phyloP scores from a whole-genome alignment of 2,113 vertebrate genomes.

The Pao palembangensis region DNA sequence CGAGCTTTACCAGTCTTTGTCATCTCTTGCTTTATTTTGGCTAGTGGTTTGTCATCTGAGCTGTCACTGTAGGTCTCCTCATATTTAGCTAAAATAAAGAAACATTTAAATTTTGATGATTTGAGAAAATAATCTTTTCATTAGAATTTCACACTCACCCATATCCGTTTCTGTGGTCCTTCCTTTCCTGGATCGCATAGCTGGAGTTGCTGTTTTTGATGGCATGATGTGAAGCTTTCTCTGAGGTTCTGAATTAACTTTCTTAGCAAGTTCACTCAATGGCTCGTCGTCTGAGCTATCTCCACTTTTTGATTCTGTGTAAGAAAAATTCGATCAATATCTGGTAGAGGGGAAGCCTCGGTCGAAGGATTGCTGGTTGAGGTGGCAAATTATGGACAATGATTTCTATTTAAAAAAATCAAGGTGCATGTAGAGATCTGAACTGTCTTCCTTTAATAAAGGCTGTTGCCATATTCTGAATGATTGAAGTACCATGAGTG shows the following conservation, averaged over 20 bases:
- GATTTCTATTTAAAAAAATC: no score
- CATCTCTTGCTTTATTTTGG: conserved; percentile 6
- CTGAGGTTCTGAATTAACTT: not conserved
- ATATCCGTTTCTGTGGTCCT: conserved; percentile 34
- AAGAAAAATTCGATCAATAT: not conserved
- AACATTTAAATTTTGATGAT: not conserved
- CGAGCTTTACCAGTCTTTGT: not conserved
- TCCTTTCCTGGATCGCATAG: conserved; percentile 21
- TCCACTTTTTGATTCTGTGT: conserved; percentile 7
- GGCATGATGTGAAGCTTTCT: not conserved
- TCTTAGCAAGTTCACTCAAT: conserved; percentile 26
- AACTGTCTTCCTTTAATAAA: no score
- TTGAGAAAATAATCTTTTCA: not conserved
- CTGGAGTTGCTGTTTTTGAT: not conserved
- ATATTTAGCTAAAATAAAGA: conserved; percentile 37
- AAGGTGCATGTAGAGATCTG: no score
- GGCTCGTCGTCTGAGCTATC: conserved; percentile 43
- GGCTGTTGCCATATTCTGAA: no score
- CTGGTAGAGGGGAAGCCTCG: no score
- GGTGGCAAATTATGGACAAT: no score
- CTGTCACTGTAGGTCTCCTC: conserved; percentile 40
- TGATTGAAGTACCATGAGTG: no score
- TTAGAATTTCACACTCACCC: conserved; percentile 17
- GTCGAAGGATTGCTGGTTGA: no score
- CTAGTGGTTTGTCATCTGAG: conserved; percentile 44